phyloP scores from a whole-genome alignment of 1,140 invertebrate genomes.

The Macrocentrus cingulum region DNA sequence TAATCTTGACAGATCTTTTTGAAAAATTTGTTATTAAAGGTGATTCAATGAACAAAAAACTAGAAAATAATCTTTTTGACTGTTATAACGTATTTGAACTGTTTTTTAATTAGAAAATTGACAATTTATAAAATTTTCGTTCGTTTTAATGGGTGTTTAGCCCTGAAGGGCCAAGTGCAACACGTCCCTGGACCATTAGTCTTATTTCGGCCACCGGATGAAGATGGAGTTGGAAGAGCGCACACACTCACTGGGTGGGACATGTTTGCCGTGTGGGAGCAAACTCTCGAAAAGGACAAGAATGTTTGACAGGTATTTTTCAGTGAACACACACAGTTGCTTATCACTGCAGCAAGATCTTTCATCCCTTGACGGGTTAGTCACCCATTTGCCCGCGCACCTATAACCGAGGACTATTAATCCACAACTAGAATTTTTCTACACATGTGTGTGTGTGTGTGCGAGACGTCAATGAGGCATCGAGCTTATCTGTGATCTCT shows the following conservation, averaged over 20 bases:
- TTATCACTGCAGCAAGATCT: constrained; percentile 53
- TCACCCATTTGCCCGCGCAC: constrained; percentile 11
- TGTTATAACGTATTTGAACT: no score
- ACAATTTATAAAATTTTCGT: no score
- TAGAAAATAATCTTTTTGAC: no score
- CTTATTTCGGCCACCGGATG: constrained; percentile 23
- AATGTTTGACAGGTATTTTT: constrained; percentile 60
- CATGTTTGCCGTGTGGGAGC: background rate
- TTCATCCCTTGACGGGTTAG: constrained; percentile 8
- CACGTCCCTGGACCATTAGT: constrained; percentile 34
- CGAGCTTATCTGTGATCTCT: constrained; percentile 49
- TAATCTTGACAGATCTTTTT: no score
- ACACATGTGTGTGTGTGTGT: constrained; percentile 39
- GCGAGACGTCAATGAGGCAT: constrained; percentile 39
- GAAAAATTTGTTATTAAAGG: no score
- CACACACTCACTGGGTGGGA: constrained; percentile 10
- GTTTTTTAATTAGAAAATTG: no score
- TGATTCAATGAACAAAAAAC: no score
- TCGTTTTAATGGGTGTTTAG: no score
- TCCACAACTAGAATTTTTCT: constrained; percentile 31
- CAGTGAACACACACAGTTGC: constrained; percentile 54
- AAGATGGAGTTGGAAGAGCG: constrained; percentile 6
- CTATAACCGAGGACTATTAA: no score
- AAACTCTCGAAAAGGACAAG: constrained; percentile 50
- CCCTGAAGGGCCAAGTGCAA: constrained; percentile 25